Base-by-base conservation (phyloP, 2,113 vertebrate genomes). In the Seriola rivoliana region DNA sequence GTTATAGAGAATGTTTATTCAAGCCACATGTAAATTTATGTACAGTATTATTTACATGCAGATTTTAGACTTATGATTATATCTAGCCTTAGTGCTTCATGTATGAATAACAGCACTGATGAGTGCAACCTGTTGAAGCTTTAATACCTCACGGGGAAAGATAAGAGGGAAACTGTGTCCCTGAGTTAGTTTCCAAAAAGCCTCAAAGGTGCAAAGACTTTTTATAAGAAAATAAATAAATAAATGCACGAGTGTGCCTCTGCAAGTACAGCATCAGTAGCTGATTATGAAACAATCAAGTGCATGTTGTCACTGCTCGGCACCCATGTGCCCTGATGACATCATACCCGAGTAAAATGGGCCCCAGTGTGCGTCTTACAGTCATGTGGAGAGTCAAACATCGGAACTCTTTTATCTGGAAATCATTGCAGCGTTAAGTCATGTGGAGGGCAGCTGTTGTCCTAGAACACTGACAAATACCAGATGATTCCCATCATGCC, bases 1-100 rank as follows among this genome's bases (percentile, higher is more conserved):
- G 81, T 81, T 76, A 82, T 65, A 52, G 66, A 85, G 50, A 75
- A 72, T 44, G 59, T 79, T 72, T 54, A 83, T 68, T 87, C 60
- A 86, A 70, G 55, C 68, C 71, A 65, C 73, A 64, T 86, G 80
- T 89, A 81, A 79, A 90, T 89, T 3, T 50, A 75, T 91, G 85
- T 88, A 87, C 70, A 86, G 81, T 67, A 68, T 64, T 89, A 88
- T 85, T 77, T 81, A 78, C 81, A 57, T 74, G 58, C 71, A 84
- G 67, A 82, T 32, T 63, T 40, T 46, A 82, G 46, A 76, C 16
- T 1, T 71, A 70, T 44, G 17, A 72, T 75, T 67, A 82, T 71
- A 82, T 82, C 55, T 42, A 85, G 54, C 67, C 63, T 57, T 11
- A 34, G 64, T 84, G 62, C 55, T 74, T 81, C 23, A 48, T 71